Evolutionary conservation across 2,797 vertebrate species (phyloP).

Genomic region (Hydrophis major): DNA sequence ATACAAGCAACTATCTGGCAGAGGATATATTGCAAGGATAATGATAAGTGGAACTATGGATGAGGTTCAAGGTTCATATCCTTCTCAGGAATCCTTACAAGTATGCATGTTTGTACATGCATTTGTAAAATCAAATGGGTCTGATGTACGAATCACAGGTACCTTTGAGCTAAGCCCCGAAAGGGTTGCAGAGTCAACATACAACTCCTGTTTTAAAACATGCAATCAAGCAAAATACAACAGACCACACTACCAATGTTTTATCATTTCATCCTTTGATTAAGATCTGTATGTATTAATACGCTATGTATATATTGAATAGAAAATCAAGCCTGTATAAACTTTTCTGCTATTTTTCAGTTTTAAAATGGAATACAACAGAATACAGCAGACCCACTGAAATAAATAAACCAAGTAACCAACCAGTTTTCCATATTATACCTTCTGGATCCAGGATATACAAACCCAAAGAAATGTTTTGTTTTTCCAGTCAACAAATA

Average conservation of each 20-base stretch:
- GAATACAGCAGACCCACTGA: not conserved
- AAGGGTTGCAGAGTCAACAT: not conserved
- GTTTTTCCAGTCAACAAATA: not conserved
- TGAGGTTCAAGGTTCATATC: not conserved
- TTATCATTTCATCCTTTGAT: not conserved
- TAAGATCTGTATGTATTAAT: not conserved
- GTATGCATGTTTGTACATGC: not conserved
- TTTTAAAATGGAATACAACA: not conserved
- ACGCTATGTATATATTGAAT: not conserved
- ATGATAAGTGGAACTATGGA: not conserved
- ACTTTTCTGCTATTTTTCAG: not conserved
- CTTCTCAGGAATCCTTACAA: not conserved
- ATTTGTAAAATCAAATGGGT: not conserved
- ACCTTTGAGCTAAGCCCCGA: not conserved
- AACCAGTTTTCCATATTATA: not conserved
- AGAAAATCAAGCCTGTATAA: not conserved
- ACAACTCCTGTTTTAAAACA: not conserved
- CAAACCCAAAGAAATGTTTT: not conserved
- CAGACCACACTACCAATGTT: not conserved
- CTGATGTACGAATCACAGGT: not conserved
- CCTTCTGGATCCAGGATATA: not conserved
- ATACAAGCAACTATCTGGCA: not conserved
- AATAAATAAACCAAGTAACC: not conserved
- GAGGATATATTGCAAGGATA: not conserved
- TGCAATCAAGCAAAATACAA: not conserved